These are phyloP conservation scores for Calyptommatus sinebrachiatus DNA, from an alignment of 2,113 vertebrate genomes.

Conservation along the genomic window DNA sequence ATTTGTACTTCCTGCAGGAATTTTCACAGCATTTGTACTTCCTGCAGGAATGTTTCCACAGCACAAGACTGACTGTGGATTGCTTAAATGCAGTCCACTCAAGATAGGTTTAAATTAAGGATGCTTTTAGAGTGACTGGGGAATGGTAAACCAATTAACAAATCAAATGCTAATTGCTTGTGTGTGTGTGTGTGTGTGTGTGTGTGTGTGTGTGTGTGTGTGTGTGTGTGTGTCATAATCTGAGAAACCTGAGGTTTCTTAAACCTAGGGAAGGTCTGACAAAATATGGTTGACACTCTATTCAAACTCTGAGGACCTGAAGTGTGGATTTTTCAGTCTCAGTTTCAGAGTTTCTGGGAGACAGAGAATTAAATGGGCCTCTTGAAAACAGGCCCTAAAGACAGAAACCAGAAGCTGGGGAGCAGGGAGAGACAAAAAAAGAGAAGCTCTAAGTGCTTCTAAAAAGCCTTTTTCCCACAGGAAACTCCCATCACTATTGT, in stretches of 20 bases:
- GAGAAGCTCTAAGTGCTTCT: slow-evolving; percentile 35
- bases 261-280: background rate
- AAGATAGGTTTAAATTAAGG: too few relatives aligned
- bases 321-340: background rate
- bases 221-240: too few relatives aligned
- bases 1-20: too few relatives aligned
- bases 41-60: too few relatives aligned
- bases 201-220: too few relatives aligned
- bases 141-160: too few relatives aligned
- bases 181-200: too few relatives aligned
- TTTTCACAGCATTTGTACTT: too few relatives aligned
- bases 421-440: background rate
- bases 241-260: background rate
- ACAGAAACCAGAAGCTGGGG: background rate
- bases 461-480: slow-evolving; percentile 60
- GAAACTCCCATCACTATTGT: slow-evolving; percentile 58
- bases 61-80: too few relatives aligned
- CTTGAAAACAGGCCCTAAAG: slow-evolving; percentile 29
- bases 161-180: too few relatives aligned
- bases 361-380: slow-evolving; percentile 25
- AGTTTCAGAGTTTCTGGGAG: background rate
- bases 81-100: too few relatives aligned
- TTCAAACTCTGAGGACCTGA: slow-evolving; percentile 20
- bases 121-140: too few relatives aligned
- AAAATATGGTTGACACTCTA: background rate